Evolutionary conservation across 2,888 invertebrate species (phyloP), one percentile per base, ranked within the genome.

Genomic region (Sphaeridia pumilis): DNA sequence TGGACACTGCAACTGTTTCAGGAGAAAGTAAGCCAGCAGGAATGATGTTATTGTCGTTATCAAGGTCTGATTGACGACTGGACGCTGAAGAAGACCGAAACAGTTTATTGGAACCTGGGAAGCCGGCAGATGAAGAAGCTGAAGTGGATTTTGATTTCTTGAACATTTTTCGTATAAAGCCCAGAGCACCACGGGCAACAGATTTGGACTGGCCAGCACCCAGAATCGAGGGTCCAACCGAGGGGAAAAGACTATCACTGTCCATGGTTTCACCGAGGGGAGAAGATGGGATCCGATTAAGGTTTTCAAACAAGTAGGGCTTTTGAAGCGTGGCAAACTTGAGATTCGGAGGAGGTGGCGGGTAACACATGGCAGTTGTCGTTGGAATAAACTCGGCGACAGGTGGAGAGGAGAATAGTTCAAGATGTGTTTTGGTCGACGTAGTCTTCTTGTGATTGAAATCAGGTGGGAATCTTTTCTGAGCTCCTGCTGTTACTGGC

Each of bases 121-220:
- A 41, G 22, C 41, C 34, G 12, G 44, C 24, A 2, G 26, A 41
- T 20, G 26, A 24, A 12, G 43, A 26, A 17, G 42, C 26, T 17
- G 46, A 31, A 22, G 43, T 54, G 25, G 58, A 57, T 4, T 58
- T 57, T 41, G 61, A 59, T 43, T 65, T 65, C 48, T 60, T 61
- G 46, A 65, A 63, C 25, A 65, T 61, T 57, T 62, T 63, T 20
- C 61, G 49, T 24, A 65, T 51, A 34, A 65, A 63, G 4, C 65
- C 65, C 7, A 65, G 31, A 20, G 63, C 61, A 17, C 65, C 65
- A 46, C 64, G 49, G 42, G 64, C 60, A 24, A 64, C 46, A 17
- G 38, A 38, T n/a, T n/a, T n/a, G 12, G 12, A 17, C 17, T 31
- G 7, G 5, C 22, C 44, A 22, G 20, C 5, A 24, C 24, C 21